Evolutionary conservation across 2,888 invertebrate genomes (phyloP), one percentile per base, ranked within the genome.

Genomic region (Anorthoa munda): DNA sequence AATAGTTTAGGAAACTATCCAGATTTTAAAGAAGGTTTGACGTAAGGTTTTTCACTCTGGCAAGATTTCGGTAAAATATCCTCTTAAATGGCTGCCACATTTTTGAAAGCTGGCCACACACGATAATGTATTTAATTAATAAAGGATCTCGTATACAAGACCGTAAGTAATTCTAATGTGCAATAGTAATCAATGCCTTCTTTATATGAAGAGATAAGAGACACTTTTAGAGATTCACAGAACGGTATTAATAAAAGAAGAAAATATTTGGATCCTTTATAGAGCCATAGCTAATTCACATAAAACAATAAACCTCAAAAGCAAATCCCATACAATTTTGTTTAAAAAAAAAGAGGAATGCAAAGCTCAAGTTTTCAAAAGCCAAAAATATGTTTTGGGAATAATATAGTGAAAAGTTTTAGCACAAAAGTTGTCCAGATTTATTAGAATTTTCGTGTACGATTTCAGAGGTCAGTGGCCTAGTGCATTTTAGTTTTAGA

Each of bases 381-480:
- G 75, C 75, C 21, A 39, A 76, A 71, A 69, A 72, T 51, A 77
- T 64, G 73, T 75, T 60, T 53, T 2, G 51, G 23, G 45, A 56
- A 60, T 72, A 56, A 58, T 72, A 61, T 46, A 53, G 11, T 63
- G 15, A 71, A 75, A 82, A 86, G 56, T 79, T 77, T 80, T 21
- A n/a, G 46, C 48, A 71, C 69, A 72, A 77, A 82, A 72, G 64
- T 83, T 61, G 74, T 58, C n/a, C 67, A 78, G 66, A 82, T 80
- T 85, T 81, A 77, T 83, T 85, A 53, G 74, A 83, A 85, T 68
- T 75, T 81, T 75, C 55, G 23, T 65, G 46, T 71, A 21, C 18
- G 69, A 45, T 79, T 72, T 65, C 46, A 26, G 21, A 74, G 74
- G 66, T 75, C 61, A n/a, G 11, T 68, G 64, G 65, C 72, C 60